Evolutionary conservation across 2,888 invertebrate genomes (phyloP), one percentile per base, ranked within the genome.

Genomic region (Masnerella sp.): DNA sequence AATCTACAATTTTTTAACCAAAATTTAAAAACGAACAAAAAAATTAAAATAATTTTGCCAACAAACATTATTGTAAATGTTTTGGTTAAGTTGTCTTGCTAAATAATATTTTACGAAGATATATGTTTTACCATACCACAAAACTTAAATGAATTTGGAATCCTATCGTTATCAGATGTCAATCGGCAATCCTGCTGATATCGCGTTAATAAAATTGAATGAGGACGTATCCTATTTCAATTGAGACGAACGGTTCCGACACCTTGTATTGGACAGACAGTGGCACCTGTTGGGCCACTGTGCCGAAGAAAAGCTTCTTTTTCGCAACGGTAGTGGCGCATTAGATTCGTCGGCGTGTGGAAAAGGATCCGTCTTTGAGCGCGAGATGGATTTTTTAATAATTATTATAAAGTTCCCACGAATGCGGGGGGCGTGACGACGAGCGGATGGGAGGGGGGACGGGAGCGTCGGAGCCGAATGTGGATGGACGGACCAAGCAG

Each of bases 361-460:
- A 76, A 76, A 78, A 77, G 85, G 83, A 86, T 85, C 83, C 81
- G 81, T 81, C 78, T 81, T 82, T 82, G 78, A 85, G 84, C 82
- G 79, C 70, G 81, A 83, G 85, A 84, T 81, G 82, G 82, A 83
- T 83, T 54, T 83, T 84, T 83, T 82, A 83, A 86, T 87, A 87
- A 87, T 87, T 86, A 87, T 86, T 83, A 80, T 79, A 78, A 79
- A 82, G 86, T 86, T 87, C 87, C 86, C 87, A 87, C 87, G 87
- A 83, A 83, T 81, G 84, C 82, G 85, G 85, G 85, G 85, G 86
- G 87, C 85, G 87, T 85, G 84, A 81, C 84, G 80, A 78, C 74
- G 74, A 68, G 30, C 68, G 74, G 71, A 74, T 59, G 74, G 9
- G 67, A 52, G 62, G 36, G 45, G 52, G 68, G 45, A 51, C 65